Percentiles rank a stretch among this genome's conserved stretches.
These are phyloP conservation scores for Ecdyonurus torrentis DNA, from an alignment of 2,888 invertebrate species.

Conservation along the genomic window DNA sequence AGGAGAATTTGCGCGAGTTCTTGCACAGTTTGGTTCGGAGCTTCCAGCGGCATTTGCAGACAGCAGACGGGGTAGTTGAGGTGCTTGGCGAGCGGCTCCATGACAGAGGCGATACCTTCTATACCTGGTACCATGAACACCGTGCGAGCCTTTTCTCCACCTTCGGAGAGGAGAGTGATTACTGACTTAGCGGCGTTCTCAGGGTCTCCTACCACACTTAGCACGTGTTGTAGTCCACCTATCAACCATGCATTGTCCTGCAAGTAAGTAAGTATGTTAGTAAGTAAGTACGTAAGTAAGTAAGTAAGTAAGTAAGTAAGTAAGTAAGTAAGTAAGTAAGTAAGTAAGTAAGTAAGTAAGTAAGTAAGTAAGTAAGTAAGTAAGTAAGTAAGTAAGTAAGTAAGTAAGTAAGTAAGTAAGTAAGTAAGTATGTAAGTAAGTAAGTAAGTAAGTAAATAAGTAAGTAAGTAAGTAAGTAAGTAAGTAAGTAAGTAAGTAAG, in stretches of 20 bases:
- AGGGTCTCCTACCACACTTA: constrained; percentile 46
- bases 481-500: no score
- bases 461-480: no score
- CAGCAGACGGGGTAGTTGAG: constrained; percentile 34
- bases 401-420: no score
- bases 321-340: no score
- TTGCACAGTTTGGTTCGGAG: constrained; percentile 25
- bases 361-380: no score
- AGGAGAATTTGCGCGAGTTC: constrained; percentile 34
- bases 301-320: no score
- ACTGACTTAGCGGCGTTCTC: constrained; percentile 33
- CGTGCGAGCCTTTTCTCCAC: constrained; percentile 29
- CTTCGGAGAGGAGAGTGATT: constrained; percentile 35
- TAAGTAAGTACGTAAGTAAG: no score
- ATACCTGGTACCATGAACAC: constrained; percentile 48
- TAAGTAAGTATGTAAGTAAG: no score
- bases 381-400: no score
- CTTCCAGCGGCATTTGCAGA: constrained; percentile 34
- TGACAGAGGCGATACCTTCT: constrained; percentile 38
- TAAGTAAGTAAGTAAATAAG: no score
- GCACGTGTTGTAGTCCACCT: constrained; percentile 36
- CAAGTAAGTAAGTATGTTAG: neutral
- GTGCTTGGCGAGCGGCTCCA: constrained; percentile 34
- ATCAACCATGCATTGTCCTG: constrained; percentile 1
- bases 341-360: no score